phyloP scores from a whole-genome alignment of 2,888 invertebrate genomes.

The Drosophila fulvimacula region DNA sequence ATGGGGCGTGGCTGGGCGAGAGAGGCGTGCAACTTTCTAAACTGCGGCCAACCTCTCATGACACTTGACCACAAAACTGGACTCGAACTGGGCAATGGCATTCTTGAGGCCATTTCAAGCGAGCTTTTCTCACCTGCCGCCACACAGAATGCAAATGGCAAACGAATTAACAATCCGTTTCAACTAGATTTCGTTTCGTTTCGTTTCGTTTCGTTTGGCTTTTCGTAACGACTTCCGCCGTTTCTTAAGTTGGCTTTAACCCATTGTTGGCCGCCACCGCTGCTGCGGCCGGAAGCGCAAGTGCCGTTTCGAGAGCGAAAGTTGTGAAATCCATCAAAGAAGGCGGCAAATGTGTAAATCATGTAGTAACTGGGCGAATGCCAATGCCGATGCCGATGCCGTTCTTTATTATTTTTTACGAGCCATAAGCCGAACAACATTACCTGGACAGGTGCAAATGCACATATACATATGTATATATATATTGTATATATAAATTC shows the following conservation, averaged over 20 bases:
- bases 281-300: slow-evolving; percentile 54
- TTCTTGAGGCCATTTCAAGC: slow-evolving; percentile 19
- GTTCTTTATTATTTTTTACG: slow-evolving; percentile 34
- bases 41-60: slow-evolving; percentile 58
- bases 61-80: slow-evolving; percentile 71
- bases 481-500: slow-evolving; percentile 13
- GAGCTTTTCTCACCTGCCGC: slow-evolving; percentile 10
- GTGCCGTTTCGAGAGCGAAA: slow-evolving; percentile 69
- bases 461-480: neutral
- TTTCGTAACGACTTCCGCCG: slow-evolving; percentile 69
- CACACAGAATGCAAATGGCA: slow-evolving; percentile 59
- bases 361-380: slow-evolving; percentile 43
- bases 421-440: slow-evolving; percentile 14
- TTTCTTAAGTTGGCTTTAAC: slow-evolving; percentile 30
- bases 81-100: slow-evolving; percentile 8
- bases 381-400: slow-evolving; percentile 1
- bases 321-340: slow-evolving; percentile 67
- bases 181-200: slow-evolving; percentile 32
- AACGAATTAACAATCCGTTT: slow-evolving; percentile 73
- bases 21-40: slow-evolving; percentile 60
- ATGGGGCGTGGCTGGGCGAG: neutral
- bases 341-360: slow-evolving; percentile 63
- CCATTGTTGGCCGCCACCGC: slow-evolving; percentile 63
- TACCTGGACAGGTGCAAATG: slow-evolving; percentile 17
- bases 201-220: slow-evolving; percentile 38